These are phyloP conservation scores for Ellobius talpinus DNA, from an alignment of 2,113 vertebrate genomes.

Conservation along the genomic window DNA sequence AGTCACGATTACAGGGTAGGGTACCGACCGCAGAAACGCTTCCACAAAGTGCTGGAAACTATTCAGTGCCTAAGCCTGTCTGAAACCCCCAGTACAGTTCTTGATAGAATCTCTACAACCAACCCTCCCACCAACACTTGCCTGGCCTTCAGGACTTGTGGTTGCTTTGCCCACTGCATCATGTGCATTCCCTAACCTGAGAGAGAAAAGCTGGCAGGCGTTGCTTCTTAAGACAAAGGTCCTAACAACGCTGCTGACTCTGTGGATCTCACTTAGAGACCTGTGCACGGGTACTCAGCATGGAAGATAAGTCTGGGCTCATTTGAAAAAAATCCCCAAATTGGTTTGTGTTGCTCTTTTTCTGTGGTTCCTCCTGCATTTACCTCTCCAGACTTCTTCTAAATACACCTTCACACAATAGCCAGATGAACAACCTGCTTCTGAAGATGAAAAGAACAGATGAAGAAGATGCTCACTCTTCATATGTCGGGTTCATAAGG, in stretches of 20 bases:
- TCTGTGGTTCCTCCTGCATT: not conserved
- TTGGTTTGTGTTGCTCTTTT: conserved; percentile 11
- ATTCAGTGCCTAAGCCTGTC: not conserved
- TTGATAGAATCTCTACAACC: not conserved
- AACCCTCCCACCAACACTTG: not conserved
- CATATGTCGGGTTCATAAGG: fast-evolving
- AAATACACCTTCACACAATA: not conserved
- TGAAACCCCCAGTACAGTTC: not conserved
- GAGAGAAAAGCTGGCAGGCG: not conserved
- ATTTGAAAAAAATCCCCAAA: not conserved
- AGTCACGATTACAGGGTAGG: not conserved
- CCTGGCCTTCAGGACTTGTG: too few relatives aligned
- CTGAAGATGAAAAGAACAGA: not conserved
- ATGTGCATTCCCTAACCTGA: not conserved
- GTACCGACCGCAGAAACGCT: not conserved
- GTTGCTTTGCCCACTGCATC: not conserved
- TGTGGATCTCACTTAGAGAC: not conserved
- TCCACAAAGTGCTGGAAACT: not conserved
- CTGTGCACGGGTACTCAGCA: not conserved
- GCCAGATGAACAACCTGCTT: not conserved
- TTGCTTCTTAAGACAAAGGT: not conserved
- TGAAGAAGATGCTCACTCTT: not conserved
- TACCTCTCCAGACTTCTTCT: not conserved
- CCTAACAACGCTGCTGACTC: not conserved
- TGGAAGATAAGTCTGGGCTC: conserved; percentile 35